Base-by-base conservation (phyloP, 2,888 invertebrate species). In the Dryocosmus kuriphilus region DNA sequence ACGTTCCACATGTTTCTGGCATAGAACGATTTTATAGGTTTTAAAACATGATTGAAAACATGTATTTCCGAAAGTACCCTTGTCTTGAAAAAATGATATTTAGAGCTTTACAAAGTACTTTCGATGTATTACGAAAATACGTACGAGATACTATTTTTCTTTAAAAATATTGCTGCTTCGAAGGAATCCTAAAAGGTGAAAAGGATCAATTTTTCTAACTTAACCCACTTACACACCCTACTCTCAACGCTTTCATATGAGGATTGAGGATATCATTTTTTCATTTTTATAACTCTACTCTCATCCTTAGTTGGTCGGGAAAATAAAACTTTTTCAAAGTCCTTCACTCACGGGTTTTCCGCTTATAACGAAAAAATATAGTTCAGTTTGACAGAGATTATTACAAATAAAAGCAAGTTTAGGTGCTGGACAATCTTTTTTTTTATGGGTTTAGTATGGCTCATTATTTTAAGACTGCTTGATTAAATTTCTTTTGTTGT, bases 161-260 rank as follows among this genome's bases (percentile, higher is more conserved):
- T 35, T 32, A 1, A 35, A 22, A 63, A 35, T 19, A n/a, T 63
- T 9, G 19, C 61, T 32, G 8, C 32, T 62, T 32, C 30, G 19
- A 30, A 32, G 30, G 32, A 63, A 63, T 35, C n/a, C 35, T 35
- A 63, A 11, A 2, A 63, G 32, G 35, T 35, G 9, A 2, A 63
- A 22, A 35, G 19, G n/a, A 35, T n/a, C 63, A 63, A 63, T 63
- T 35, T 35, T 63, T 63, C 22, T 22, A 35, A 63, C 63, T 63
- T 63, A 63, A 63, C 32, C 35, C 63, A 63, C 14, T 14, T 27
- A 27, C 63, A 27, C 63, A 63, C 8, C 63, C 35, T 19, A 62
- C 16, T 62, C 9, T n/a, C 35, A 63, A 63, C 7, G 35, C 35
- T 63, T 22, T 63, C 32, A 32, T 63, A 63, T 63, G 11, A 63